These are phyloP conservation scores for Herpetotheres cachinnans DNA, from an alignment of 2,113 vertebrate species.

Conservation along the genomic window DNA sequence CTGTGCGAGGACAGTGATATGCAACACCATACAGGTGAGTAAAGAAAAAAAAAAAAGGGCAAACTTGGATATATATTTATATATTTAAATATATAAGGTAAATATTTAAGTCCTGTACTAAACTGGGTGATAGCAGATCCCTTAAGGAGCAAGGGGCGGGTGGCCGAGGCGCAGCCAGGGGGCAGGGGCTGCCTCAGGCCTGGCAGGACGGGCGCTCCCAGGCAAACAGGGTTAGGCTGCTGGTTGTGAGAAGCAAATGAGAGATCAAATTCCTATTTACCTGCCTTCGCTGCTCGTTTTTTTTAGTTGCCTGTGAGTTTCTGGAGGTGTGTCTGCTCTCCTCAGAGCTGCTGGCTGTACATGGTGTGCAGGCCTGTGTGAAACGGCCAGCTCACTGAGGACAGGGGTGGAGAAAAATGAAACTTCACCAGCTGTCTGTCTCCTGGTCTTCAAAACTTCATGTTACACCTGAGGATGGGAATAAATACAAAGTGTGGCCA, in stretches of 20 bases:
- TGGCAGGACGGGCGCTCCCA: too few species aligned
- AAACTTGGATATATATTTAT: too few species aligned
- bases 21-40: not conserved
- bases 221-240: fast-evolving
- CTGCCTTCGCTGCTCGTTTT: fast-evolving
- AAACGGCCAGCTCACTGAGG: fast-evolving
- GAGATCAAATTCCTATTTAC: fast-evolving
- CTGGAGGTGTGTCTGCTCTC: not conserved
- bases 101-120: not conserved
- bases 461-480: not conserved
- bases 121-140: not conserved
- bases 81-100: too few species aligned
- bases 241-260: not conserved
- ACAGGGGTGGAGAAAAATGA: fast-evolving
- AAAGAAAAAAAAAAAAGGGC: not conserved
- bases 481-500: fast-evolving
- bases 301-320: not conserved
- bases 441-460: not conserved
- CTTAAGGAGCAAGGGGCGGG: fast-evolving
- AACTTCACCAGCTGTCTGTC: not conserved
- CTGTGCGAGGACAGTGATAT: not conserved
- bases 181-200: fast-evolving
- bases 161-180: fast-evolving
- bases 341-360: fast-evolving
- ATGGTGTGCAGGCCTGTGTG: fast-evolving